These are phyloP conservation scores for Eulemur rufifrons DNA, from an alignment of 2,113 vertebrate species.

Conservation along the genomic window DNA sequence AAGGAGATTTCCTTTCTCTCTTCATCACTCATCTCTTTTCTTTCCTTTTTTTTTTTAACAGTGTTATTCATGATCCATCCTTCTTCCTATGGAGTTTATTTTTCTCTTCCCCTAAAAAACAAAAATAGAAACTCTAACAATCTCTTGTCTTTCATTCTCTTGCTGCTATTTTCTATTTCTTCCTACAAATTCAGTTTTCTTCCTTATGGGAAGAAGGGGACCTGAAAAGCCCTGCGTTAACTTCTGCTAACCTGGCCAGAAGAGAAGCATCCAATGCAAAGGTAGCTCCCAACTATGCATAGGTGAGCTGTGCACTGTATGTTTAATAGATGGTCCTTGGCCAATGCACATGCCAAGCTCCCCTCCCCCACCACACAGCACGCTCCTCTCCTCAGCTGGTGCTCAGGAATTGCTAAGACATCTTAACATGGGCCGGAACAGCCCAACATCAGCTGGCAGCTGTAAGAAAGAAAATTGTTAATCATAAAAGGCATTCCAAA, in stretches of 20 bases:
- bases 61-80: slow-evolving; percentile 27
- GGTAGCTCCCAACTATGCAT: neutral
- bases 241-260: neutral
- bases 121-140: slow-evolving; percentile 39
- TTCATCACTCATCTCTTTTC: slow-evolving; percentile 10
- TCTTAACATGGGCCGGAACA: neutral
- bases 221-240: neutral
- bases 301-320: neutral
- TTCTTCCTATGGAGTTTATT: neutral
- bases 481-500: slow-evolving; percentile 8
- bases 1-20: slow-evolving; percentile 52
- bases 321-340: neutral
- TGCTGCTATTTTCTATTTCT: slow-evolving; percentile 11
- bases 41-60: neutral
- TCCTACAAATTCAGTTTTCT: neutral
- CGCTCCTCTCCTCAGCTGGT: neutral
- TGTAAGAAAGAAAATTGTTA: neutral
- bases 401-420: neutral
- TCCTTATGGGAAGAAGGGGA: neutral
- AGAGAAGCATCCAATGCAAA: neutral
- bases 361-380: neutral
- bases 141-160: slow-evolving; percentile 29
- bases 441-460: neutral
- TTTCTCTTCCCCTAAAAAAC: slow-evolving; percentile 23
- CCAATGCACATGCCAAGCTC: neutral